Evolutionary conservation across 2,797 vertebrate species (phyloP), one percentile per base, ranked within the genome.

Genomic region (Diplodus puntazzo): DNA sequence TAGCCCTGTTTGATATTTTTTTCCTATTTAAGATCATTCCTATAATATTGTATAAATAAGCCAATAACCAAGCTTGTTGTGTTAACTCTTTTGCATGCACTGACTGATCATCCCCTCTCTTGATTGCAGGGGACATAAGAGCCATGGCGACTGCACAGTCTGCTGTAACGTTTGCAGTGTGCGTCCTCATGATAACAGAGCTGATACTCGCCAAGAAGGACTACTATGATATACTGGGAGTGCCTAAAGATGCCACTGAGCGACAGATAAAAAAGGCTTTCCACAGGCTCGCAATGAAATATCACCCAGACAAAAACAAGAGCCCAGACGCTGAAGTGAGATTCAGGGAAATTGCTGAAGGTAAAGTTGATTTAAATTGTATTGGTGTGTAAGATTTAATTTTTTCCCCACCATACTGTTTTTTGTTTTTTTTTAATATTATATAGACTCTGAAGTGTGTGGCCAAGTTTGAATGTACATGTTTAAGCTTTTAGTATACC

Each of bases 211-310:
- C 97, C 53, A 96, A 94, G 75, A 97, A 97, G 88, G 97, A 96
- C 92, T 98, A 98, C 89, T 99, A 99, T 72, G 97, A 98, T 73
- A 96, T 98, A 71, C 93, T 99, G 80, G 97, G 98, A 75, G 95
- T 99, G 84, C 97, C 98, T 25, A 98, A 95, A 94, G 97, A 96
- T 65, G 97, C 98, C 18, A 96, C 96, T 45, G 97, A 98, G 63
- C 96, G 97, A 54, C 98, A 99, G 87, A 98, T 99, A 79, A 99
- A 99, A 89, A 99, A 99, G 82, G 97, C 97, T 13, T 99, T 99
- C 93, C 98, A 99, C 92, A 98, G 95, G 79, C 94, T 99, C 59
- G 98, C 98, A 34, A 97, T 98, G 97, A 99, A 97, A 85, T 97
- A 98, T 89, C 98, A 99, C 79, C 98, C 98, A 34, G 98, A 99